Percentiles rank a stretch among this genome's conserved stretches.
These are phyloP conservation scores for Tigriopus japonicus DNA, from an alignment of 1,140 invertebrate species.

Conservation along the genomic window DNA sequence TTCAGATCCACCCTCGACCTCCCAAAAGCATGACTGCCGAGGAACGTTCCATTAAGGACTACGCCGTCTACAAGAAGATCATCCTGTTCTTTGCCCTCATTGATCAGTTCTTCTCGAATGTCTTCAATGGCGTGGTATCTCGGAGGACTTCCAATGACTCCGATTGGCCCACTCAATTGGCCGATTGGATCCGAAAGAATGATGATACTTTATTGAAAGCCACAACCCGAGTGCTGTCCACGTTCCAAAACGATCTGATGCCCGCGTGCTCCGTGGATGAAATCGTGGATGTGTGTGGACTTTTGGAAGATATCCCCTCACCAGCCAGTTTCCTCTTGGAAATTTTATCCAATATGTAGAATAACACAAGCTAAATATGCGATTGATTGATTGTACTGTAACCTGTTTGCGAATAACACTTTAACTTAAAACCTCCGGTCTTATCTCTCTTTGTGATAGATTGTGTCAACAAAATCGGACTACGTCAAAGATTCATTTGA, in stretches of 20 bases:
- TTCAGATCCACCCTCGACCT: no score
- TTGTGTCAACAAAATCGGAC: no score
- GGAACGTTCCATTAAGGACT: conserved; percentile 36
- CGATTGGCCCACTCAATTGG: conserved; percentile 67
- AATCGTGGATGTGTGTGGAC: conserved; percentile 11
- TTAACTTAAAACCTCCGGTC: no score
- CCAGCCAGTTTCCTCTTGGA: conserved; percentile 1
- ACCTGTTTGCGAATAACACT: no score
- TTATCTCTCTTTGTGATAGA: no score
- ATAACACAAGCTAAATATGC: no score
- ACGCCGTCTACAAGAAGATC: conserved; percentile 61
- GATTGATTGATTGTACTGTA: no score
- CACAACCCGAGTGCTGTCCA: conserved; percentile 56
- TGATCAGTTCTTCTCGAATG: conserved; percentile 49
- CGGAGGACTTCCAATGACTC: conserved; percentile 32
- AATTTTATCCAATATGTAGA: background rate
- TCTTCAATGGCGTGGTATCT: conserved; percentile 27
- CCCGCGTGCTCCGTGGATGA: conserved; percentile 26
- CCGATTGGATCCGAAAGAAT: conserved; percentile 81
- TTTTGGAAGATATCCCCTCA: conserved; percentile 11
- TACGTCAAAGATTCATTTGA: no score
- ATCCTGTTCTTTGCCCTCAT: conserved; percentile 65
- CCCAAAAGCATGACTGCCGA: no score
- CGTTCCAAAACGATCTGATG: conserved; percentile 70
- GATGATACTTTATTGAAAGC: conserved; percentile 72